phyloP scores from a whole-genome alignment of 2,888 invertebrate genomes.

The Athrips mouffetella region DNA sequence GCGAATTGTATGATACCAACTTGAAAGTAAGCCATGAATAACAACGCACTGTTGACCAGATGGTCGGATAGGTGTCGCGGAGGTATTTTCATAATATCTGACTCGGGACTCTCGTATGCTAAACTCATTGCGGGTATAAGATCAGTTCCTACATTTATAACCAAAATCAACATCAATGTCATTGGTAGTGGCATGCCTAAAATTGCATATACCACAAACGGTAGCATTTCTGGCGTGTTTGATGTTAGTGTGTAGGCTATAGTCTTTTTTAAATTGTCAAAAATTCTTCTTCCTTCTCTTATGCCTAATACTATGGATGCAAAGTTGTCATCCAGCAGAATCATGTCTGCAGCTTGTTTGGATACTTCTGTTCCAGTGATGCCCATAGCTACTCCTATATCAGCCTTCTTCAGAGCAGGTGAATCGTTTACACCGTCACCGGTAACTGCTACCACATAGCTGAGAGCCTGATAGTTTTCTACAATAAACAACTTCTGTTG shows the following conservation, averaged over 20 bases:
- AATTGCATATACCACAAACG: slow-evolving; percentile 86
- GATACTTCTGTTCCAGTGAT: slow-evolving; percentile 87
- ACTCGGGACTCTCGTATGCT: slow-evolving; percentile 86
- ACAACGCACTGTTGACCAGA: slow-evolving; percentile 78
- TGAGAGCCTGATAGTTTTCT: slow-evolving; percentile 88
- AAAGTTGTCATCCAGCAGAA: slow-evolving; percentile 92
- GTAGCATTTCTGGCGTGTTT: slow-evolving; percentile 90
- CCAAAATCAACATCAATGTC: slow-evolving; percentile 76
- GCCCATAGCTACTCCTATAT: slow-evolving; percentile 90
- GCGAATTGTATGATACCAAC: slow-evolving; percentile 91
- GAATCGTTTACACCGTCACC: slow-evolving; percentile 95
- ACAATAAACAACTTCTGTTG: slow-evolving; percentile 84
- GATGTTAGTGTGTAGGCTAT: slow-evolving; percentile 91
- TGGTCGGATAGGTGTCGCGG: slow-evolving; percentile 76
- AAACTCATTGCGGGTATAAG: slow-evolving; percentile 87
- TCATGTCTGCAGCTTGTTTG: slow-evolving; percentile 95
- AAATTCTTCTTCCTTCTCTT: slow-evolving; percentile 88
- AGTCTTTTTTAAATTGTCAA: slow-evolving; percentile 92
- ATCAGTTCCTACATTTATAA: slow-evolving; percentile 89
- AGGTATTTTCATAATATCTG: slow-evolving; percentile 83
- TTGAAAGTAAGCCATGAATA: slow-evolving; percentile 91
- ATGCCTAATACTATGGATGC: slow-evolving; percentile 92
- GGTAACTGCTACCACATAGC: slow-evolving; percentile 90
- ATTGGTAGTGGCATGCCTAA: slow-evolving; percentile 87
- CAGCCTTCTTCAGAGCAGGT: slow-evolving; percentile 91